phyloP scores from a whole-genome alignment of 1,140 invertebrate genomes.

The Halotydeus destructor region DNA sequence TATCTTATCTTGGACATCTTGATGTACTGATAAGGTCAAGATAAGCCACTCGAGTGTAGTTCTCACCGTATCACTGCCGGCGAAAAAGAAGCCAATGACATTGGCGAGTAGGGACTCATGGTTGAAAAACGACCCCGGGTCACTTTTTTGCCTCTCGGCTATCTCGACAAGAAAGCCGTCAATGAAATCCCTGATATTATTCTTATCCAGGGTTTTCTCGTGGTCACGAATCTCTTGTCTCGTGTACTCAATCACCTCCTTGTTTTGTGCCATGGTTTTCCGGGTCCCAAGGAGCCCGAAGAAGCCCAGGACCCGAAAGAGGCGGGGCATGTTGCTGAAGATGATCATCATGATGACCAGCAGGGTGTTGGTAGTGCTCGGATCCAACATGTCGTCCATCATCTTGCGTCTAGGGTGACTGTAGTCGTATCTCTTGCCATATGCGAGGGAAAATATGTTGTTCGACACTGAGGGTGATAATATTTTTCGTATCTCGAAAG shows the following conservation, averaged over 20 bases:
- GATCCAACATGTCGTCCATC: too few relatives aligned
- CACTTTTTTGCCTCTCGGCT: constrained; percentile 19
- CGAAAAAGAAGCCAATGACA: constrained; percentile 18
- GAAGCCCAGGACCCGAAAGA: too few relatives aligned
- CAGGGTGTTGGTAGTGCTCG: too few relatives aligned
- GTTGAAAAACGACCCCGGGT: constrained; percentile 8
- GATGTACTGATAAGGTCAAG: constrained; percentile 22
- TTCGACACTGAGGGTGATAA: constrained; percentile 12
- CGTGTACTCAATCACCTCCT: neutral
- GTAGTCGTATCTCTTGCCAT: constrained; percentile 10
- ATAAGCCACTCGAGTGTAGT: constrained; percentile 22
- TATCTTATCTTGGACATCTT: constrained; percentile 21
- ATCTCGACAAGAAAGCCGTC: constrained; percentile 59
- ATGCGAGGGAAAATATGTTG: constrained; percentile 6
- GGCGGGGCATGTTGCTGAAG: too few relatives aligned
- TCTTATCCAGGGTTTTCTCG: constrained; percentile 37
- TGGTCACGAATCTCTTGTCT: constrained; percentile 45
- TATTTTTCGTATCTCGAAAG: constrained; percentile 7
- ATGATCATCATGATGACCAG: too few relatives aligned
- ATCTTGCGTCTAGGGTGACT: constrained; percentile 4
- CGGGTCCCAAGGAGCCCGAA: too few relatives aligned
- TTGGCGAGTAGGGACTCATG: constrained; percentile 13
- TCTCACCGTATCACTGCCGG: constrained; percentile 23
- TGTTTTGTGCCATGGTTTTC: too few relatives aligned
- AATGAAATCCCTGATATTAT: constrained; percentile 54